These are phyloP conservation scores for Lagorchestes hirsutus DNA, from an alignment of 2,797 vertebrate genomes.

Conservation along the genomic window DNA sequence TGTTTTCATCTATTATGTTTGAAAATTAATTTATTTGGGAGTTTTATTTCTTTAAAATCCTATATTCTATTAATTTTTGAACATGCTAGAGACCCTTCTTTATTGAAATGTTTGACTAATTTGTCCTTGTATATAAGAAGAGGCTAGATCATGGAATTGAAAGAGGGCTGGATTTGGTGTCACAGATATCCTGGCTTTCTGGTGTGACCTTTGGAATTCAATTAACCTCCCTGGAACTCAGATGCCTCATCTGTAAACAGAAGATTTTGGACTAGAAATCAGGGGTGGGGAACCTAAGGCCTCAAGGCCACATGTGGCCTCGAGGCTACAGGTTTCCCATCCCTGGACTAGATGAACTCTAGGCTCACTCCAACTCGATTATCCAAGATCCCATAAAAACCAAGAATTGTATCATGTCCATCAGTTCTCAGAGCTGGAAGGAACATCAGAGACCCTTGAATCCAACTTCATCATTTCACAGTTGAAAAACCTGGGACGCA, in stretches of 20 bases:
- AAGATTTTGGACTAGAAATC: background rate
- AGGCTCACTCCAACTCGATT: background rate
- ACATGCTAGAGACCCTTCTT: background rate
- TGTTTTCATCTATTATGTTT: slow-evolving; percentile 32
- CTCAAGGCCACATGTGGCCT: too few species aligned
- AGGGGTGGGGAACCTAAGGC: too few species aligned
- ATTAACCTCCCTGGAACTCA: background rate
- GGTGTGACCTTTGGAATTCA: background rate
- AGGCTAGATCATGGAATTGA: background rate
- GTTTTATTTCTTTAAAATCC: background rate
- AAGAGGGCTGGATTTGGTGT: background rate
- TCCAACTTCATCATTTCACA: background rate
- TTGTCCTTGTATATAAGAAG: slow-evolving; percentile 21
- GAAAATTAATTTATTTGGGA: slow-evolving; percentile 32
- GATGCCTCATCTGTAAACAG: background rate
- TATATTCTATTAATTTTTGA: slow-evolving; percentile 20
- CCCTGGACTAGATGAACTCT: background rate
- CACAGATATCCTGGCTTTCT: background rate
- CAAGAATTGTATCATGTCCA: background rate
- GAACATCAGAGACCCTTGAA: background rate
- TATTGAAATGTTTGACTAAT: slow-evolving; percentile 22
- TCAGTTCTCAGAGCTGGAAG: background rate
- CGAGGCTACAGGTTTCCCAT: too few species aligned
- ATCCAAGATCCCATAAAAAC: background rate
- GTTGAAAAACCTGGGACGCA: background rate